phyloP scores from a whole-genome alignment of 2,888 invertebrate species.

The Argyresthia albistria region DNA sequence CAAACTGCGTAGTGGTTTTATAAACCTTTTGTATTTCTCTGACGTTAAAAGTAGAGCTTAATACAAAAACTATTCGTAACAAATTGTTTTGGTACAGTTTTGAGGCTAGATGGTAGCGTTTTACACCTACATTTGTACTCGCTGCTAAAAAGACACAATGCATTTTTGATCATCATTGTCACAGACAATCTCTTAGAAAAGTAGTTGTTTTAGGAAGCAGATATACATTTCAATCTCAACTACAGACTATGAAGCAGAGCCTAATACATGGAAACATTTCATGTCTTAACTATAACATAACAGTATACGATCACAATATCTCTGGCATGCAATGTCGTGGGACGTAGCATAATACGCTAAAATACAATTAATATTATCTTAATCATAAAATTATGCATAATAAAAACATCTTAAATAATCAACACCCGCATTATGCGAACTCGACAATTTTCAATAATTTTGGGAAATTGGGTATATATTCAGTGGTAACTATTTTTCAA shows the following conservation, averaged over 20 bases:
- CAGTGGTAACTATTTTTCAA: too few species aligned
- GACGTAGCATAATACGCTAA: not conserved
- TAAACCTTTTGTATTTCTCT: constrained; percentile 31
- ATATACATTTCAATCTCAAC: not conserved
- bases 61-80: constrained; percentile 23
- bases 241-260: not conserved
- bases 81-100: constrained; percentile 15
- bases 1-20: not conserved
- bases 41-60: constrained; percentile 24
- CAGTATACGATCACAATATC: constrained; percentile 50
- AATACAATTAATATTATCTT: not conserved
- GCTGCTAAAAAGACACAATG: constrained; percentile 2
- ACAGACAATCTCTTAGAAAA: constrained; percentile 5
- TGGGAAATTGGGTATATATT: too few species aligned
- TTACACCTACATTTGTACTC: constrained; percentile 20
- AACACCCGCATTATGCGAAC: too few species aligned
- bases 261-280: not conserved
- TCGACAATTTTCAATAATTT: too few species aligned
- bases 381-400: not conserved
- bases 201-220: not conserved
- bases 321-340: constrained; percentile 39
- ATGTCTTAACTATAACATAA: constrained; percentile 19
- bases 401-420: too few species aligned
- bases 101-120: constrained; percentile 20
- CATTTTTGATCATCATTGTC: constrained; percentile 4